Conservation (phyloP, 2,888 invertebrate species). For the Bombylius major region DNA sequence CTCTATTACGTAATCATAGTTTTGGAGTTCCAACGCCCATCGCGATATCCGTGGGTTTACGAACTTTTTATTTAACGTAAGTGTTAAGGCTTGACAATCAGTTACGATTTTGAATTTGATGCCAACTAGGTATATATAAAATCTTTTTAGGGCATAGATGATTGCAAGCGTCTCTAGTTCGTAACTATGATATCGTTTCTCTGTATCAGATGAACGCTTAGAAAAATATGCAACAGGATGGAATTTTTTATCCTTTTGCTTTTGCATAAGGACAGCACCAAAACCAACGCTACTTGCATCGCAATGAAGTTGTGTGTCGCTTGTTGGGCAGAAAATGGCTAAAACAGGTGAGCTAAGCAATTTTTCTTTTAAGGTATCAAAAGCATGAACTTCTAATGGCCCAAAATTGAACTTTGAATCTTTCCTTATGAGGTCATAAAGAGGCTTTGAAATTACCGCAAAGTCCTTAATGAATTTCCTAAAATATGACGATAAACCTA, state of each 20-base stretch:
- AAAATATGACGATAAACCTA: constrained; percentile 12
- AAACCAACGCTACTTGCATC: neutral
- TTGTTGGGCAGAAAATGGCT: neutral
- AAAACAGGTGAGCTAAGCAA: neutral
- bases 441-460: neutral
- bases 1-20: neutral
- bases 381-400: neutral
- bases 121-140: neutral
- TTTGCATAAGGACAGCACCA: neutral
- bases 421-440: neutral
- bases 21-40: neutral
- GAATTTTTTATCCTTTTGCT: neutral
- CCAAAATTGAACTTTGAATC: neutral
- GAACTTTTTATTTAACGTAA: neutral
- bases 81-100: neutral
- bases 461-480: neutral
- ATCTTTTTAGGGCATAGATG: neutral
- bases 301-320: neutral
- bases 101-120: too few species aligned
- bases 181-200: neutral
- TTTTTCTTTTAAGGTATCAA: neutral
- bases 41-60: neutral
- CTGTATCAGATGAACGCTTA: neutral
- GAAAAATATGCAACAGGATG: neutral
- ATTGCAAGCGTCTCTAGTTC: neutral